Evolutionary conservation across 2,888 invertebrate genomes (phyloP).

Genomic region (Microplitis manilae): DNA sequence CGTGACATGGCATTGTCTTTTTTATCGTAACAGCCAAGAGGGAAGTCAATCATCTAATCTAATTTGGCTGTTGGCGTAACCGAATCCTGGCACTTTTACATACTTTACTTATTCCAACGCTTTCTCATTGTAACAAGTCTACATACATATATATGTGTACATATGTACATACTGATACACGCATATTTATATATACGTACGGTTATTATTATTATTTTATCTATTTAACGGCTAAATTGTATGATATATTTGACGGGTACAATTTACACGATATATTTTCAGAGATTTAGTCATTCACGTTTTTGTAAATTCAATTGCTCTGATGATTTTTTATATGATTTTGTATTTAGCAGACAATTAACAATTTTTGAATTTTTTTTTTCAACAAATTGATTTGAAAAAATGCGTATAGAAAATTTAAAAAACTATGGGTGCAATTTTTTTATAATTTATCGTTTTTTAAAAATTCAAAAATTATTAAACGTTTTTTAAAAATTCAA

Average conservation of each 20-base stretch:
- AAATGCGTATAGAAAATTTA: too few relatives aligned
- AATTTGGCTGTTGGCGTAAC: constrained; percentile 35
- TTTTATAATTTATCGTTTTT: too few relatives aligned
- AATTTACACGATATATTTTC: constrained; percentile 12
- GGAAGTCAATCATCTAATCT: constrained; percentile 38
- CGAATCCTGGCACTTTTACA: constrained; percentile 24
- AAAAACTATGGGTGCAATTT: too few relatives aligned
- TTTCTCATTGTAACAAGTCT: background rate
- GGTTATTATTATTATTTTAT: background rate
- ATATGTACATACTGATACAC: background rate
- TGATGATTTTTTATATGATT: background rate
- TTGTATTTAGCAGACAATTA: too few relatives aligned
- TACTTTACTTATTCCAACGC: background rate
- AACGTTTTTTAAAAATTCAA: too few relatives aligned
- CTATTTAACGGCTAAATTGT: background rate
- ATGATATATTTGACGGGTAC: background rate
- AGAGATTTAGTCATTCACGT: background rate
- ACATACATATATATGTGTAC: background rate
- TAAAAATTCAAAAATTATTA: too few relatives aligned
- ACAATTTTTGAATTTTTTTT: too few relatives aligned
- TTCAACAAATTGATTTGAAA: too few relatives aligned
- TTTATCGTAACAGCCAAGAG: constrained; percentile 23
- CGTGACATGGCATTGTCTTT: constrained; percentile 16
- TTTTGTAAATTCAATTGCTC: background rate
- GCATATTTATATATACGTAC: background rate